A percentile compares a stretch with the other conserved stretches of the same genome.
Evolutionary conservation across 2,113 vertebrate species (phyloP).

Genomic region (Pithys albifrons): DNA sequence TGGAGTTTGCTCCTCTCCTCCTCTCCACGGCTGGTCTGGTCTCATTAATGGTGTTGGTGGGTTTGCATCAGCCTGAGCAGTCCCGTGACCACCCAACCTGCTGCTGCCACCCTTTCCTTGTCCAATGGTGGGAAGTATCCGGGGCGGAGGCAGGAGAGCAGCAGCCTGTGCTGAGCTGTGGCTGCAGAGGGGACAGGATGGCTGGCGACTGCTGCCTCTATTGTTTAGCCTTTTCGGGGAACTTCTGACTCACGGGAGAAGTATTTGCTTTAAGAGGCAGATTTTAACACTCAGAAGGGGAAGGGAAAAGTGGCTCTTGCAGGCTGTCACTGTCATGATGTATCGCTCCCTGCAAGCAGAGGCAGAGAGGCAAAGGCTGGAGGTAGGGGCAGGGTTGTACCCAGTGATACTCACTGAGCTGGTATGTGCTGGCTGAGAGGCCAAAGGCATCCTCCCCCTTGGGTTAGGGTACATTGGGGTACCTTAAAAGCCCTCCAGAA

Average conservation of each 20-base stretch:
- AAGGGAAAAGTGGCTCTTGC: not conserved
- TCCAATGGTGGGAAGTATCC: fast-evolving
- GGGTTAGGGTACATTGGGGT: not conserved
- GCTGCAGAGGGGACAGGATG: not conserved
- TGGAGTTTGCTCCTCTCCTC: not conserved
- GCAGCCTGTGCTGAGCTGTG: not conserved
- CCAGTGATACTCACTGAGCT: not conserved
- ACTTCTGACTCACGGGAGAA: not conserved
- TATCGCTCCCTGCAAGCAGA: fast-evolving
- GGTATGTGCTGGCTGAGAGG: not conserved
- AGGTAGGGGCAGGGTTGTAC: not conserved
- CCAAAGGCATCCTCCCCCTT: fast-evolving
- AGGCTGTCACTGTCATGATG: fast-evolving
- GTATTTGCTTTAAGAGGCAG: not conserved
- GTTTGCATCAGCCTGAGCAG: not conserved
- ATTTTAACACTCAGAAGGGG: not conserved
- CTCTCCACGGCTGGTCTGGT: fast-evolving
- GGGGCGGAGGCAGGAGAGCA: not conserved
- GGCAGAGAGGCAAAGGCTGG: not conserved
- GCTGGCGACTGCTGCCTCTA: not conserved
- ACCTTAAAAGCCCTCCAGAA: fast-evolving
- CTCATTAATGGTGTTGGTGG: fast-evolving
- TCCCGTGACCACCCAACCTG: fast-evolving
- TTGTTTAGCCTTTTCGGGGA: not conserved
- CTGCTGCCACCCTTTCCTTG: not conserved